These are phyloP conservation scores for Agapostemon virescens DNA, from an alignment of 2,888 invertebrate genomes.

Conservation along the genomic window DNA sequence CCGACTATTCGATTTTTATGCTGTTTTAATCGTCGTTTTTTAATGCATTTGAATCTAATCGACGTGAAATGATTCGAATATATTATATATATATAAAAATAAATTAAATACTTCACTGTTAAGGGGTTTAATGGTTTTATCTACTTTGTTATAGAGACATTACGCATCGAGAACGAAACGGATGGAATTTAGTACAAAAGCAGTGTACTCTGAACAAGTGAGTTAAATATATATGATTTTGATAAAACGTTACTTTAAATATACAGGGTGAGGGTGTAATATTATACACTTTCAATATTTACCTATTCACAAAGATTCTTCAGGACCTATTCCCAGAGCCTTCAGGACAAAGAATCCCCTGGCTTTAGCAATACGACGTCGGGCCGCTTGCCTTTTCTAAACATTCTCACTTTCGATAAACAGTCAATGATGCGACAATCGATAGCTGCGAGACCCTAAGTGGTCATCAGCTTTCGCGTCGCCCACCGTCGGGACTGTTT, in stretches of 20 bases:
- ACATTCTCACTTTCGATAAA: no score
- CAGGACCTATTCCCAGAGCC: no score
- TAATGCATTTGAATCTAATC: background rate
- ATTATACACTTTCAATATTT: no score
- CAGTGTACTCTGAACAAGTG: slow-evolving; percentile 66
- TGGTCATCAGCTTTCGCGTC: no score
- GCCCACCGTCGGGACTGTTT: no score
- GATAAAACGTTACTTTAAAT: background rate
- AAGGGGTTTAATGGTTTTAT: background rate
- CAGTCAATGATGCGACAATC: no score
- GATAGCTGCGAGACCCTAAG: no score
- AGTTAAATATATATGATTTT: slow-evolving; percentile 27
- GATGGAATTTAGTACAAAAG: slow-evolving; percentile 61
- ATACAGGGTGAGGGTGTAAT: background rate
- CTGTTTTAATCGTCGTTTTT: slow-evolving; percentile 25
- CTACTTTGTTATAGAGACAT: slow-evolving; percentile 47
- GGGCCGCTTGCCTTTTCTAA: no score
- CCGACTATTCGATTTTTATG: slow-evolving; percentile 26
- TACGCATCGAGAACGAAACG: slow-evolving; percentile 59
- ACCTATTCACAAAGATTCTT: no score
- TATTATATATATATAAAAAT: background rate
- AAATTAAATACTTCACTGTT: background rate
- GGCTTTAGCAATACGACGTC: no score
- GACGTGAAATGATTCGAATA: no score
- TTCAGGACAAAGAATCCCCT: no score